phyloP scores from a whole-genome alignment of 1,140 invertebrate genomes.

The Chionoecetes opilio region DNA sequence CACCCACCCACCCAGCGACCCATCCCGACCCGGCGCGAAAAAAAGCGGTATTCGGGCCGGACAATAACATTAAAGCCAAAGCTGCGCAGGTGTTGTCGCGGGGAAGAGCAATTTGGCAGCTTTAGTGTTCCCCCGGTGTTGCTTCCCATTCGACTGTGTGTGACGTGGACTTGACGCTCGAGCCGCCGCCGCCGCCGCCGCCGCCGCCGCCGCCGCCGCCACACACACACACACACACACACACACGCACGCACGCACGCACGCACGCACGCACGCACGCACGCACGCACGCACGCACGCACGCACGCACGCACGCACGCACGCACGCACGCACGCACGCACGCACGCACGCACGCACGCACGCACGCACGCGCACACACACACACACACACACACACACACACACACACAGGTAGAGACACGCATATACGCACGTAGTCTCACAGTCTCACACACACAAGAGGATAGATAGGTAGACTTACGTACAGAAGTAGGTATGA shows the following conservation, averaged over 20 bases:
- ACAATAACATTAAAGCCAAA: not conserved
- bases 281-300: constrained; percentile 12
- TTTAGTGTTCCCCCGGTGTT: not conserved
- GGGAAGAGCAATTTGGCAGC: constrained; percentile 17
- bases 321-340: not conserved
- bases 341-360: constrained; percentile 10
- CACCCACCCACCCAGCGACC: not conserved
- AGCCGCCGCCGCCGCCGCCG: not conserved
- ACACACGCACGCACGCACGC: constrained; percentile 21
- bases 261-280: not conserved
- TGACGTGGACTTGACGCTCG: no score
- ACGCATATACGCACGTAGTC: not conserved
- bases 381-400: not conserved
- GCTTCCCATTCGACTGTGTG: not conserved
- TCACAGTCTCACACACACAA: no score
- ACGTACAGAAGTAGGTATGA: not conserved
- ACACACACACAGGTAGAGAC: not conserved
- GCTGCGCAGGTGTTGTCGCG: not conserved
- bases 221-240: constrained; percentile 17
- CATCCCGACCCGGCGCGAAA: no score
- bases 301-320: not conserved
- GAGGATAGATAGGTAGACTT: not conserved
- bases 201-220: not conserved
- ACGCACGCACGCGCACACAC: constrained; percentile 32
- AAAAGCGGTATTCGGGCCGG: not conserved